phyloP scores from a whole-genome alignment of 2,797 vertebrate genomes.

The Enteromius trimaculatus region DNA sequence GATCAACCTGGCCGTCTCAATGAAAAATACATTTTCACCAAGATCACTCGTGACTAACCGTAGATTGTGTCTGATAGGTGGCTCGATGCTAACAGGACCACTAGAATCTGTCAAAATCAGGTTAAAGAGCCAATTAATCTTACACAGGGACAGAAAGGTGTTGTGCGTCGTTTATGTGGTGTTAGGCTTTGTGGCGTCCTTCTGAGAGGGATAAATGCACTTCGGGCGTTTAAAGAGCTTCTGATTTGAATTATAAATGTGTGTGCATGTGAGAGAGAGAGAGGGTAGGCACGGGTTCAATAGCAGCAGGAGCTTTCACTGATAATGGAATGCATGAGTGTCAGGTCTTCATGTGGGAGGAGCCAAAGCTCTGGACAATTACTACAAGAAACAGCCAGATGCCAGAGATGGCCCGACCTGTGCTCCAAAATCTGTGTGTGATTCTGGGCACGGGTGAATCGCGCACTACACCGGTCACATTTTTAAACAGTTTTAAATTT shows the following conservation, averaged over 20 bases:
- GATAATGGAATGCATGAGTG: constrained; percentile 56
- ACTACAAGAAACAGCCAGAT: constrained; percentile 55
- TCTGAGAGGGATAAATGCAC: constrained; percentile 53
- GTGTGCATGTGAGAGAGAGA: constrained; percentile 28
- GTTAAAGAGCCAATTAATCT: constrained; percentile 39
- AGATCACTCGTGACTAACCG: not conserved
- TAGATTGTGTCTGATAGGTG: not conserved
- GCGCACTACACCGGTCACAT: not conserved
- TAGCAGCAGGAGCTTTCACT: constrained; percentile 50
- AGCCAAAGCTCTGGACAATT: constrained; percentile 56
- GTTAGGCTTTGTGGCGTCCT: constrained; percentile 47
- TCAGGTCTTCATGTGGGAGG: constrained; percentile 53
- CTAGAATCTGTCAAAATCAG: constrained; percentile 27
- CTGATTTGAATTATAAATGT: constrained; percentile 60
- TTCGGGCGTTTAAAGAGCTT: constrained; percentile 46
- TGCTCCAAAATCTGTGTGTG: constrained; percentile 28
- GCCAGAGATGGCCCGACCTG: constrained; percentile 47
- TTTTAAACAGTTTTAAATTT: too few relatives aligned
- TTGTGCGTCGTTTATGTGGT: constrained; percentile 27
- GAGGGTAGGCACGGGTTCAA: constrained; percentile 21
- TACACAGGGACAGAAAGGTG: constrained; percentile 44
- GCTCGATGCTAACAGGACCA: not conserved
- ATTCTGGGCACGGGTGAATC: not conserved
- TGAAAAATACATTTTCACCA: constrained; percentile 5
- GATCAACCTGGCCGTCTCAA: not conserved